These are phyloP conservation scores for Fopius arisanus DNA, from an alignment of 1,140 invertebrate genomes.

Conservation along the genomic window DNA sequence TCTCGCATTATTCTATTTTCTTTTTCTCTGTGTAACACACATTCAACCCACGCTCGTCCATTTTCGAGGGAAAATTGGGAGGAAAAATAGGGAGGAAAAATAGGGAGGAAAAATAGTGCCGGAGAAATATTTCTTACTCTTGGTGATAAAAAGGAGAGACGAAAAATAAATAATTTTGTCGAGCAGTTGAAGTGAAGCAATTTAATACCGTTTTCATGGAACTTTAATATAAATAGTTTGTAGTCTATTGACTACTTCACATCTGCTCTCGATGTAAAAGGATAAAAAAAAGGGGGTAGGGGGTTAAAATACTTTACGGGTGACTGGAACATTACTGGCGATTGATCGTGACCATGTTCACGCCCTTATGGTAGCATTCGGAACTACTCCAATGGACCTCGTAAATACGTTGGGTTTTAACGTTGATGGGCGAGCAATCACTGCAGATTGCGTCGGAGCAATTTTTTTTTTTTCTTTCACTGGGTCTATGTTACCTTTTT, in stretches of 20 bases:
- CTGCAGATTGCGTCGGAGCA: background rate
- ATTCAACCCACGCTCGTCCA: background rate
- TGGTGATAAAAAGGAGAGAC: no score
- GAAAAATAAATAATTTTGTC: background rate
- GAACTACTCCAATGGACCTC: slow-evolving; percentile 2
- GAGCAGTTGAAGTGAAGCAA: background rate
- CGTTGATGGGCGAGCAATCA: slow-evolving; percentile 1
- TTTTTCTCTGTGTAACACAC: no score
- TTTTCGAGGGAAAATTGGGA: background rate
- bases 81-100: background rate
- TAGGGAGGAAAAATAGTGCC: background rate
- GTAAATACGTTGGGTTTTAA: slow-evolving; percentile 7
- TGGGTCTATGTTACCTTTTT: background rate
- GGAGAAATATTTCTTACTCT: background rate
- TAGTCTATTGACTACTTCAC: background rate
- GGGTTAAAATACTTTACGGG: background rate
- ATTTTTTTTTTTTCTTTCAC: background rate
- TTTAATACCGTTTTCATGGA: background rate
- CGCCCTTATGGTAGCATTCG: background rate
- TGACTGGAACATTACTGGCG: background rate
- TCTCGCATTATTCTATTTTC: no score
- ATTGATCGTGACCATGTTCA: background rate
- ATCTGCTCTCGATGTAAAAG: background rate
- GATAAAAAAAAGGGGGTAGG: background rate
- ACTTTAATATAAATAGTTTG: background rate